A percentile compares a stretch with the other conserved stretches of the same genome.
phyloP scores from a whole-genome alignment of 2,113 vertebrate species.

The Oncorhynchus gorbuscha region DNA sequence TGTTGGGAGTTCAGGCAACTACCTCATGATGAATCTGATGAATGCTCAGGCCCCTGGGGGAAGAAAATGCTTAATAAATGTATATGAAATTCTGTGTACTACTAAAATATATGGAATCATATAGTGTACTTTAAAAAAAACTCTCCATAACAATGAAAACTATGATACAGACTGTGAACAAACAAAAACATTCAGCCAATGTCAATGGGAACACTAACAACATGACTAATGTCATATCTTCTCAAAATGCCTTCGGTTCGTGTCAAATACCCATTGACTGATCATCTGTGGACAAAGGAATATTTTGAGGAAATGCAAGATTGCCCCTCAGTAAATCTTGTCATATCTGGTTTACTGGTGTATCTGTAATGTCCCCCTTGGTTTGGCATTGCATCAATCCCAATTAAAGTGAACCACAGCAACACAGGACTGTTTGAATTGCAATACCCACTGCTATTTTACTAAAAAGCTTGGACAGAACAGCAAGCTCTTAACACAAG shows the following conservation, averaged over 20 bases:
- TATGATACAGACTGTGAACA: neutral
- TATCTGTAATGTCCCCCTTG: conserved; percentile 32
- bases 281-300: conserved; percentile 29
- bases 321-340: conserved; percentile 31
- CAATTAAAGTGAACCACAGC: conserved; percentile 29
- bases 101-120: neutral
- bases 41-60: neutral
- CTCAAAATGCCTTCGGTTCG: neutral
- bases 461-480: neutral
- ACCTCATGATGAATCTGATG: neutral
- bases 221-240: no score
- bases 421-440: conserved; percentile 1
- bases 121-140: neutral
- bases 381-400: conserved; percentile 36
- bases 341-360: conserved; percentile 28
- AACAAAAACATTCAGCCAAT: neutral
- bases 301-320: conserved; percentile 24
- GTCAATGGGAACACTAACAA: no score
- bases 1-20: conserved; percentile 21
- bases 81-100: neutral
- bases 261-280: neutral
- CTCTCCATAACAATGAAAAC: neutral
- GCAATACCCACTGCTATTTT: neutral
- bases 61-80: no score
- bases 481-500: neutral